Base-by-base conservation (phyloP, 2,888 invertebrate species). In the Chromoteleia sp. region DNA sequence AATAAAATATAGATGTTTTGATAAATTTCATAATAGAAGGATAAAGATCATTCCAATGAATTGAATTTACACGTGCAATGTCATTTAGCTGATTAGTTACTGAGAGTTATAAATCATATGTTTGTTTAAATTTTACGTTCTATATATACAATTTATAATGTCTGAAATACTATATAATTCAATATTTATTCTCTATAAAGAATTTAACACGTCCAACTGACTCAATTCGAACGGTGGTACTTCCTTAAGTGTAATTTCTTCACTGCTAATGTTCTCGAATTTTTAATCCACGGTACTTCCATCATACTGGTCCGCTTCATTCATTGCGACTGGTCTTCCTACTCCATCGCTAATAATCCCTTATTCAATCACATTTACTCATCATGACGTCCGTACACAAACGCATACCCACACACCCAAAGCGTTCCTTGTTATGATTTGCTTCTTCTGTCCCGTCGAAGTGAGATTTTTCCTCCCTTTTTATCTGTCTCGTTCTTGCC, bases 401-500 rank as follows among this genome's bases (percentile, higher is more conserved):
- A 50, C 29, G 52, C 45, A 19, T 10, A 36, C 25, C 1, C 1
- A 45, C 56, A n/a, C 21, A 43, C 17, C 17, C 5, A 43, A 43
- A 63, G 54, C 52, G 43, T 73, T 63, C 12, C 41, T 52, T 63
- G 52, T 61, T 73, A 41, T 61, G 71, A 73, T 73, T 63, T 14
- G 65, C 65, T 48, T 48, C 48, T 33, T n/a, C 65, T 59, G 17
- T 25, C 41, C 41, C 56, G 56, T 63, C 54, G 54, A 54, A 58
- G 33, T 41, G 58, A n/a, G 59, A 71, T 17, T 61, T 63, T 61
- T 73, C 80, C 71, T 71, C 73, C 50, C 43, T 54, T 68, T 74
- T 77, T 68, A 30, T 75, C 41, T 63, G 58, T 43, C 71, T 50
- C 63, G 65, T 45, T 59, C n/a, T 21, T 50, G 56, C 71, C 63